phyloP scores from a whole-genome alignment of 2,797 vertebrate species.

The Dendrocincla tyrannina region DNA sequence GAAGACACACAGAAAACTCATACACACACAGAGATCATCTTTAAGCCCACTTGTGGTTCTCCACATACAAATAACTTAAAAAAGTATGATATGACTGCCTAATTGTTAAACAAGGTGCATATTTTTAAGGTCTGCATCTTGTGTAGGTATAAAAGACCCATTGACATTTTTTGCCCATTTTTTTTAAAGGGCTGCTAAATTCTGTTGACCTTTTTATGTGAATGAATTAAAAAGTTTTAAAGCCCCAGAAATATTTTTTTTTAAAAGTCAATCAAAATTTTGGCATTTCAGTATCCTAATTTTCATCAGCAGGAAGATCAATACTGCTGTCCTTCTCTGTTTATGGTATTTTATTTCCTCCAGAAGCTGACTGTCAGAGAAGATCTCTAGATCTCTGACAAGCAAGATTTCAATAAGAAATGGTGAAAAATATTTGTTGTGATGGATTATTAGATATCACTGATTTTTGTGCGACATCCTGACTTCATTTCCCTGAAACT shows the following conservation, averaged over 20 bases:
- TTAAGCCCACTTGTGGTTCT: neutral
- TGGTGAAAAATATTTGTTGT: constrained; percentile 9
- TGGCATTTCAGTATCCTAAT: constrained; percentile 37
- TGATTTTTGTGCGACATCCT: neutral
- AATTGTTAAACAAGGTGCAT: neutral
- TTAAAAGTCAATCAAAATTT: constrained; percentile 38
- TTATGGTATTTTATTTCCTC: constrained; percentile 10
- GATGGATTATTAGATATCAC: constrained; percentile 10
- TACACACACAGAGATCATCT: neutral
- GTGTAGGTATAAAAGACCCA: neutral
- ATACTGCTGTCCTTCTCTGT: neutral
- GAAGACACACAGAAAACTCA: neutral
- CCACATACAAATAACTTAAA: neutral
- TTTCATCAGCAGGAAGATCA: constrained; percentile 30
- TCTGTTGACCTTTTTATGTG: constrained; percentile 33
- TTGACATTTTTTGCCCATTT: neutral
- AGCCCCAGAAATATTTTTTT: constrained; percentile 6
- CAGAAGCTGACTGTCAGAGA: constrained; percentile 8
- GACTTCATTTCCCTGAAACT: constrained; percentile 27
- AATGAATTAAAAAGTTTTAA: constrained; percentile 15
- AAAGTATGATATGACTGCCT: neutral
- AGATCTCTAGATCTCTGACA: neutral
- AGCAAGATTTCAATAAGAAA: constrained; percentile 28
- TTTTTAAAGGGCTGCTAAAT: neutral
- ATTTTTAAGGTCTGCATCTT: neutral